These are phyloP conservation scores for Chrysomallon squamiferum DNA, from an alignment of 1,140 invertebrate genomes.

Conservation along the genomic window DNA sequence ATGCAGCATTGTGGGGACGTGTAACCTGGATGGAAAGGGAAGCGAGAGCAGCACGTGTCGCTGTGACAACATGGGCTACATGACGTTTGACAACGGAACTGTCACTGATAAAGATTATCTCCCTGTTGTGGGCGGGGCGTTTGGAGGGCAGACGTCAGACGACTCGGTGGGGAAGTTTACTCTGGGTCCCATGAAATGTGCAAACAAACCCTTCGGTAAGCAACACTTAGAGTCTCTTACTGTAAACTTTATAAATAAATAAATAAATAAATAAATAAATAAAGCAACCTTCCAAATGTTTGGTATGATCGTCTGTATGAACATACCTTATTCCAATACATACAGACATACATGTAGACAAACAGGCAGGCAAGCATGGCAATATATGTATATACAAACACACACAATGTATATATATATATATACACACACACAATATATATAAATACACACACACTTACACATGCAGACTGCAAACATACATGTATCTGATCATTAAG, in stretches of 20 bases:
- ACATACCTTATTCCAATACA: neutral
- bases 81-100: constrained; percentile 31
- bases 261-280: too few relatives aligned
- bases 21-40: constrained; percentile 5
- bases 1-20: constrained; percentile 34
- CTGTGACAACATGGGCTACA: constrained; percentile 35
- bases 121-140: constrained; percentile 28
- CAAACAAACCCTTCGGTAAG: constrained; percentile 12
- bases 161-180: constrained; percentile 11
- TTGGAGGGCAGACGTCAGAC: constrained; percentile 18
- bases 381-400: too few relatives aligned
- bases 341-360: neutral
- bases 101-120: constrained; percentile 31
- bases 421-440: too few relatives aligned
- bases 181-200: constrained; percentile 31
- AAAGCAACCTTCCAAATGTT: neutral
- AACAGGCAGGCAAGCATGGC: too few relatives aligned
- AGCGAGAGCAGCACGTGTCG: constrained; percentile 26
- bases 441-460: too few relatives aligned
- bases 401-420: too few relatives aligned
- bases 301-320: neutral
- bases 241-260: neutral
- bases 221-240: neutral
- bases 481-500: too few relatives aligned
- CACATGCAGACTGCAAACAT: too few relatives aligned